Base-by-base conservation (phyloP, 2,113 vertebrate genomes). In the Labeo rohita region DNA sequence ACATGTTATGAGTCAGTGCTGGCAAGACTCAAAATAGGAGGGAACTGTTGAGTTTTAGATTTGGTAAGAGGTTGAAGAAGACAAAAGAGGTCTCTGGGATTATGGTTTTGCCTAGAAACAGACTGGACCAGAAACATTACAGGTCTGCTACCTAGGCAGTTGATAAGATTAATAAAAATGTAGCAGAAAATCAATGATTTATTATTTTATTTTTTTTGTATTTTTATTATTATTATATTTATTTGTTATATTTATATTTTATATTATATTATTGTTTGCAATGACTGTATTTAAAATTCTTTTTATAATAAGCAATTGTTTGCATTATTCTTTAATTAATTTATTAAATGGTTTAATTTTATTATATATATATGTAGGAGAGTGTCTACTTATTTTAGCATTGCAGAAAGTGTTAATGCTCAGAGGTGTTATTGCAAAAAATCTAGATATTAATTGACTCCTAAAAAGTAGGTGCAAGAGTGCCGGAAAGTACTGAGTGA, bases 1-100 rank as follows among this genome's bases (percentile, higher is more conserved):
- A 80, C 28, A 61, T 74, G 43, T 75, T 50, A 74, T 74, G 43
- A 74, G 72, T 74, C 43, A 49, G 72, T 12, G 43, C 72, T 74
- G 72, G 72, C 43, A 49, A 43, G 10, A 15, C 36, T 61, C 54
- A 61, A 61, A 54, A 36, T 78, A 28, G 49, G 72, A 61, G 54
- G 36, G 36, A 79, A 43, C 36, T 59, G 50, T 59, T 77, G 74
- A 52, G 74, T 52, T 76, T 72, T 72, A 43, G 8, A 70, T 70
- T 73, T 73, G 11, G 72, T 49, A 23, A 23, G 45, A 50, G 2
- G 39, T 74, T 10, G n/a, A 39, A 70, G n/a, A 74, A 74, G 43
- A 61, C 34, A 43, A 61, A 79, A 79, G 18, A 61, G 36, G 54
- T 79, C 77, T 79, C 59, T 47, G 10, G 56, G n/a, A 76, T 43